Evolutionary conservation across 1,140 invertebrate genomes (phyloP), one percentile per base, ranked within the genome.

Genomic region (Apis dorsata): DNA sequence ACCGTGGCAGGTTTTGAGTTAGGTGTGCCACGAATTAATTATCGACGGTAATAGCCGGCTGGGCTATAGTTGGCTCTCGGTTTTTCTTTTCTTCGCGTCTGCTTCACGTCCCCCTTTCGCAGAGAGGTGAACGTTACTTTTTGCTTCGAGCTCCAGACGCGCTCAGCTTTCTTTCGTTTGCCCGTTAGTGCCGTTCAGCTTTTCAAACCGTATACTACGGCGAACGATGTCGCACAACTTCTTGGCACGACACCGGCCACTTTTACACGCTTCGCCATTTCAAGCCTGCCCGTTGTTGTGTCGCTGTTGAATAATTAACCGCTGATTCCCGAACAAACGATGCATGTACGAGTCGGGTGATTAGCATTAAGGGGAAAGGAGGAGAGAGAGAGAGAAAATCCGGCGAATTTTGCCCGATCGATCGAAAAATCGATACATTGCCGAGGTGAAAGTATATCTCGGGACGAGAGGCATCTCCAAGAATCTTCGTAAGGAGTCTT

Each of bases 191-290:
- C 17, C 71, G 19, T 74, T 13, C 13, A 60, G 55, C 21, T 55
- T 49, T 49, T 24, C 24, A 12, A 28, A 34, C 28, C 28, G 51
- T 10, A 19, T 5, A 11, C 1, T 13, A 24, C 7, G 12, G n/a
- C 9, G 34, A 28, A 34, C 57, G 73, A 69, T 76, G 85, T 78
- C 85, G 82, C 82, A 72, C 82, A 88, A 81, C 60, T 88, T 88
- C 57, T 88, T 81, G 69, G 81, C 60, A 81, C 78, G 69, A 86
- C 82, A 87, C 80, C 34, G 55, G 13, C 19, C 21, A 19, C 1
- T 9, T 24, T 13, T 55, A 9, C 53, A 15, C 69, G 57, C 49
- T 34, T 19, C 51, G 8, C 13, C 19, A 24, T 5, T 74, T 21
- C n/a, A 24, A 24, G n/a, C 60, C 15, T 15, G 12, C 12, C n/a